These are phyloP conservation scores for Drosophila nannoptera DNA, from an alignment of 1,140 invertebrate species.

Conservation along the genomic window DNA sequence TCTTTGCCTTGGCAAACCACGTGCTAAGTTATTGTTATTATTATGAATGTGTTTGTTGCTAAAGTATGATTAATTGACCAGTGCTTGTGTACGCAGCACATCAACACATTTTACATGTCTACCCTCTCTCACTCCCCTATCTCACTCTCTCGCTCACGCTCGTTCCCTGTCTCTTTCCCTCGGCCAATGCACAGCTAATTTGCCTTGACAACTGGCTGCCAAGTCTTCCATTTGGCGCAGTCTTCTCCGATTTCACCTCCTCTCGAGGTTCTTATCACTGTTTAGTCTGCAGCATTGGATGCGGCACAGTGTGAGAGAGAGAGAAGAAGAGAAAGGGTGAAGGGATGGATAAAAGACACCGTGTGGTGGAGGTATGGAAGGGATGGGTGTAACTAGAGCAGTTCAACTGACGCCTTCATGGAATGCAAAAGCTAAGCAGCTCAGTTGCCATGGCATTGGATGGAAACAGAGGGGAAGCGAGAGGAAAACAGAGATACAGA, in stretches of 20 bases:
- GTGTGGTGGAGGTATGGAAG: not conserved
- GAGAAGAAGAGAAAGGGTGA: not conserved
- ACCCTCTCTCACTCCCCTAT: not conserved
- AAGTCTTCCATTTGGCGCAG: constrained; percentile 9
- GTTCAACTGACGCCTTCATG: constrained; percentile 1
- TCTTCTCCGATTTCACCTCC: constrained; percentile 24
- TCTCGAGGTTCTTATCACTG: constrained; percentile 22
- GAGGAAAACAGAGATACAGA: not conserved
- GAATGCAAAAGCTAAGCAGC: constrained; percentile 18
- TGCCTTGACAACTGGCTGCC: constrained; percentile 35
- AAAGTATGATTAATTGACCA: constrained; percentile 67
- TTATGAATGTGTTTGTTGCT: constrained; percentile 48
- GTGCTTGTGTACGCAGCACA: constrained; percentile 37
- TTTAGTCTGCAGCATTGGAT: constrained; percentile 5
- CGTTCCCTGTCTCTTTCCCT: not conserved
- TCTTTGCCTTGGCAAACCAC: constrained; percentile 11
- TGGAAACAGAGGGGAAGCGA: not conserved
- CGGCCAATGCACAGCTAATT: constrained; percentile 30
- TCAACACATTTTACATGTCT: constrained; percentile 41
- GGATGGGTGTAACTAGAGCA: not conserved
- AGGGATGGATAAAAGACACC: not conserved
- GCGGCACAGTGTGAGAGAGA: not conserved
- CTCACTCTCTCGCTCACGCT: too few species aligned
- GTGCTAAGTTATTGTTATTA: constrained; percentile 71
- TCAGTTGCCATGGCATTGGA: constrained; percentile 1